Evolutionary conservation across 2,113 vertebrate species (phyloP).

Genomic region (Leptobrachium ailaonicum): DNA sequence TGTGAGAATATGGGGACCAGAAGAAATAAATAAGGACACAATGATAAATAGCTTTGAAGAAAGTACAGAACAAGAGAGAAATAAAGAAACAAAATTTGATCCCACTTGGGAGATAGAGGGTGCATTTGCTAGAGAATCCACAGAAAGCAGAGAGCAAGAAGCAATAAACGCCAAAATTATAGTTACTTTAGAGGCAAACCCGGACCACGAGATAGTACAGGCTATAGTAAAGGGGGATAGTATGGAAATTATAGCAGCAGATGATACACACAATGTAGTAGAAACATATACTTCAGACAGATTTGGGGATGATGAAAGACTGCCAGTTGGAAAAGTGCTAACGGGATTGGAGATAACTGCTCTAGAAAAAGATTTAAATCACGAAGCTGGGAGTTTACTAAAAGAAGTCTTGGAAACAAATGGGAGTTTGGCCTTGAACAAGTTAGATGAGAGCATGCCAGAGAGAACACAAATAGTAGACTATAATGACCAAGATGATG

Average conservation of each 20-base stretch:
- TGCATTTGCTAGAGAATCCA: not conserved
- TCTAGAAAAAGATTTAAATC: not conserved
- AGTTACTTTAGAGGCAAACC: not conserved
- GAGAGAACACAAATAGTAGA: slow-evolving; percentile 1
- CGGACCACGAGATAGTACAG: not conserved
- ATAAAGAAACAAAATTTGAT: not conserved
- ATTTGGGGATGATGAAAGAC: not conserved
- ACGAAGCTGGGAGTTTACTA: not conserved
- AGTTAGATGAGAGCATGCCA: not conserved
- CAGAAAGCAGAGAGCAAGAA: not conserved
- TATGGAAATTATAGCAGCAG: not conserved
- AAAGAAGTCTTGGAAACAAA: not conserved
- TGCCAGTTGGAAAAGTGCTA: not conserved
- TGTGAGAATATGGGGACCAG: not conserved
- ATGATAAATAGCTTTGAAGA: not conserved
- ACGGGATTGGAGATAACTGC: too few species aligned
- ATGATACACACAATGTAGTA: not conserved
- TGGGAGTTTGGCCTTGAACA: too few species aligned
- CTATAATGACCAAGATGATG: not conserved
- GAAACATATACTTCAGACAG: not conserved
- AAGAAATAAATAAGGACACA: not conserved
- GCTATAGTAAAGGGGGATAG: not conserved
- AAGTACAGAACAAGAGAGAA: not conserved
- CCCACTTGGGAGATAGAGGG: not conserved
- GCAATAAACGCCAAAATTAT: not conserved